Evolutionary conservation across 2,113 vertebrate genomes (phyloP).

Genomic region (Pithys albifrons): DNA sequence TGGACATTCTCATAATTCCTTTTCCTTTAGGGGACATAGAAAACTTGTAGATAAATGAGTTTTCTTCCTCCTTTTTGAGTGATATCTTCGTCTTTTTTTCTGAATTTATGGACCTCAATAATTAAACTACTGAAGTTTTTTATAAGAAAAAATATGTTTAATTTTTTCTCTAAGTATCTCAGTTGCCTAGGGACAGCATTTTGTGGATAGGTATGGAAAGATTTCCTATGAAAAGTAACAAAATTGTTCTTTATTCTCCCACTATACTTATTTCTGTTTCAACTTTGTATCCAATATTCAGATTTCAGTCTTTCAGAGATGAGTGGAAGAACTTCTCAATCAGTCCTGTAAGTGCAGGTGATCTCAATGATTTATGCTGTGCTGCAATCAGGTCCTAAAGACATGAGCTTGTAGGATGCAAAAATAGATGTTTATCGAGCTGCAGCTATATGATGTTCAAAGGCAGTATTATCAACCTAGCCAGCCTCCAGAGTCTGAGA

Average conservation of each 20-base stretch:
- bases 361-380: neutral
- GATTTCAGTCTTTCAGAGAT: neutral
- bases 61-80: neutral
- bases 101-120: neutral
- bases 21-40: neutral
- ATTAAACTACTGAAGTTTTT: neutral
- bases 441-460: neutral
- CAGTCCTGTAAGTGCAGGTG: neutral
- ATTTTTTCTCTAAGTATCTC: neutral
- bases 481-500: neutral
- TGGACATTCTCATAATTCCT: neutral
- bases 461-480: neutral
- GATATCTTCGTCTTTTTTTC: neutral
- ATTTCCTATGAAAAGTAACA: neutral
- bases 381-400: neutral
- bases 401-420: neutral
- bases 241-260: neutral
- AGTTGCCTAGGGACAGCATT: neutral
- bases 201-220: neutral
- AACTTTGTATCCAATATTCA: neutral
- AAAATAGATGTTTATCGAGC: neutral
- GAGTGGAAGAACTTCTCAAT: neutral
- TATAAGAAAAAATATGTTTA: neutral
- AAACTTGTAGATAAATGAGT: neutral
- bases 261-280: neutral